Evolutionary conservation across 2,113 vertebrate genomes (phyloP).

Genomic region (Felis chaus): DNA sequence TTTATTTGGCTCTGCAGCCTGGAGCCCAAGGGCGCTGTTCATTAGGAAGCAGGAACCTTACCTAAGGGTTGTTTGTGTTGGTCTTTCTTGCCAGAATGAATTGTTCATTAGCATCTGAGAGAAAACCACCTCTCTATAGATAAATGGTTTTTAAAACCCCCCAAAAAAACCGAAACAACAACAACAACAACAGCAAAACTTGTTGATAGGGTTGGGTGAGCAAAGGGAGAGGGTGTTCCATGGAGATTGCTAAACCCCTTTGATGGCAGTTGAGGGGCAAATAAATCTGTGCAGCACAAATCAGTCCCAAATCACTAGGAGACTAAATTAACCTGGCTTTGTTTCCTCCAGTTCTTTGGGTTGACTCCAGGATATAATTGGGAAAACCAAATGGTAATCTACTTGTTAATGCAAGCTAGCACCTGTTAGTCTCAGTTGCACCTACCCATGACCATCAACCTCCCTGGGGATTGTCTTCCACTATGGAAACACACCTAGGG

Average conservation of each 20-base stretch:
- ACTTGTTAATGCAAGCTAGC: neutral
- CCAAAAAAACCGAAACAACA: neutral
- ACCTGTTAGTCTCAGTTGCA: neutral
- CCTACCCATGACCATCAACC: neutral
- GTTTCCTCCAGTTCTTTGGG: neutral
- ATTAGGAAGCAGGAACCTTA: conserved; percentile 61
- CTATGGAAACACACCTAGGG: neutral
- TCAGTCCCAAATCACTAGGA: neutral
- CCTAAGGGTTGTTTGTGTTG: conserved; percentile 57
- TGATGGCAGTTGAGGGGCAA: neutral
- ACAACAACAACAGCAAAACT: neutral
- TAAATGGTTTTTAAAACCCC: neutral
- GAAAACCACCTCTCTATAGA: neutral
- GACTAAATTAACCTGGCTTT: neutral
- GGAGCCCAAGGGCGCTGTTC: conserved; percentile 32
- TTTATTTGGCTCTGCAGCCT: conserved; percentile 57
- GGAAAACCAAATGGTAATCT: neutral
- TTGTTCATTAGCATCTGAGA: conserved; percentile 45
- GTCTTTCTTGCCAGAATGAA: conserved; percentile 49
- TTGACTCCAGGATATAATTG: neutral
- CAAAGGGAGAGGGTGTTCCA: neutral
- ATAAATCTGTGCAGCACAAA: neutral
- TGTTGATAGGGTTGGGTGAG: neutral
- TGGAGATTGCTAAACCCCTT: neutral
- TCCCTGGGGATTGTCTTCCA: neutral